Base-by-base conservation (phyloP, 1,140 invertebrate species). In the Hylyphantes graminicola region DNA sequence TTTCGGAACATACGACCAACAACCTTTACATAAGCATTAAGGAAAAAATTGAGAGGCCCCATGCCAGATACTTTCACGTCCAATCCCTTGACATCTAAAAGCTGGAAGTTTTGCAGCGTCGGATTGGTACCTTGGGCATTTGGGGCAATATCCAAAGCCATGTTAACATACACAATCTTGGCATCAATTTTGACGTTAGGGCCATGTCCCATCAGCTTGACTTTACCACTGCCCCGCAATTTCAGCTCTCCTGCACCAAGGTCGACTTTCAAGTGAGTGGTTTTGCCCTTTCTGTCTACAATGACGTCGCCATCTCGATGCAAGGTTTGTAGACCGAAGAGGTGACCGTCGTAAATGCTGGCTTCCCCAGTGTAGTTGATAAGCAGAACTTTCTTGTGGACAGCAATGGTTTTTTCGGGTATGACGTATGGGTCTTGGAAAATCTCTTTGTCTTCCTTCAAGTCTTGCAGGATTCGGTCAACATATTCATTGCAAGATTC, bases 211-310 rank as follows among this genome's bases (percentile, higher is more conserved):
- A 85, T 85, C 2, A 85, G 57, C 19, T 78, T 85, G 12, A 85
- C 21, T 67, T 65, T 85, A 15, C 75, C 84, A 65, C 76, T 85
- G 15, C 75, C 78, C 65, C 74, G 21, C 59, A 85, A n/a, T 21
- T 85, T 64, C 21, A 85, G 35, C 57, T 73, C 84, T 79, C 84
- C 84, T 50, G 76, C 76, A n/a, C 76, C 84, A 21, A 85, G 55
- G 12, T 65, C 78, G 11, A 79, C 50, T 70, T 74, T 79, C 2
- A 85, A 13, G 17, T 79, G 75, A 10, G 67, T 85, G 12, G 65
- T 73, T 13, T 74, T 72, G 35, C 35, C 35, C 8, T 65, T 74
- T 8, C 15, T 63, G 70, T 85, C 76, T 5, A 85, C 76, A 7
- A 79, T 50, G 13, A 85, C 82, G 19, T 85, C 84, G 0, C 76